Evolutionary conservation across 2,113 vertebrate genomes (phyloP), one percentile per base, ranked within the genome.

Genomic region (Centrocercus urophasianus): DNA sequence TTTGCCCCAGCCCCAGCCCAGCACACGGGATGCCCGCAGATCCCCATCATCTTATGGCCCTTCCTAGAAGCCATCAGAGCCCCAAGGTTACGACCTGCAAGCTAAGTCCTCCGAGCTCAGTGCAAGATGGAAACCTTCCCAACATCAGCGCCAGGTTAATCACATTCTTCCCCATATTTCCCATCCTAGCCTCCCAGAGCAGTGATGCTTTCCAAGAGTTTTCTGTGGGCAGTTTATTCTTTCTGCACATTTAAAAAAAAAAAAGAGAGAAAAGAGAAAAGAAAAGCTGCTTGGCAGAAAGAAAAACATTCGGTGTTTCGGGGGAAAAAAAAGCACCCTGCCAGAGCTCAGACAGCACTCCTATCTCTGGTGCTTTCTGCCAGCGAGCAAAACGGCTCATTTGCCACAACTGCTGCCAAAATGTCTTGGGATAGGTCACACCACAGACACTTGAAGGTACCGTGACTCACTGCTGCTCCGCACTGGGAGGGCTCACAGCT

Each of bases 391-490:
- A 95, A 94, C 32, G 90, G 76, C 73, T 81, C 38, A 0, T 36
- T 90, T 52, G 76, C 69, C 52, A 25, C 5, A 88, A 89, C 1
- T 79, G 42, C 75, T 83, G 89, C 93, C 93, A 96, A 95, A 96
- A 80, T 30, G 78, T 73, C 15, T 57, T 5, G 4, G 69, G 83
- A 94, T 91, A 61, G 65, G 88, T 86, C 83, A 61, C 72, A 94
- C 66, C 27, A 8, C 79, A 66, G 75, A 91, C 22, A 61, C 88
- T 95, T 91, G 82, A 84, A 86, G 70, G 59, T 57, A 76, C 61
- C 1, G 0, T 95, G 96, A 96, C 47, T 93, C 95, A 96, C 86
- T 42, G 17, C 79, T 80, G 8, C 71, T 93, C 73, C 72, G 70
- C 54, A 60, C 74, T 90, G 43, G 72, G 83, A 38, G 56, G 61